phyloP scores from a whole-genome alignment of 2,797 vertebrate genomes.

The Periparus ater region DNA sequence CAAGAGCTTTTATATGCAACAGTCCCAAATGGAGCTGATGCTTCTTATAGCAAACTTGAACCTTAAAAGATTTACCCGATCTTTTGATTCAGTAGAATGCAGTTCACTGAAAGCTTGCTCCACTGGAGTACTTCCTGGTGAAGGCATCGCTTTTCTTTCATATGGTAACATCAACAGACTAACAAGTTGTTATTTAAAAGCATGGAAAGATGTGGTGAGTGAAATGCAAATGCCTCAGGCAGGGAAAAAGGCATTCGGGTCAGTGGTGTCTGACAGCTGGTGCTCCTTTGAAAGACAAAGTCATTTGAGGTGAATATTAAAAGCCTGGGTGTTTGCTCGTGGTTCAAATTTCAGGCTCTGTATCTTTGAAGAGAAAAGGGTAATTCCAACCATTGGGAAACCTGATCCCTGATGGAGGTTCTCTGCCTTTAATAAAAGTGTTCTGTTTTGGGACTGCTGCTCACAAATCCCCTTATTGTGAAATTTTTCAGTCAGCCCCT shows the following conservation, averaged over 20 bases:
- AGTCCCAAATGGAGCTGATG: background rate
- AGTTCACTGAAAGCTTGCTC: background rate
- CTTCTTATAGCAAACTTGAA: background rate
- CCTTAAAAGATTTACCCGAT: background rate
- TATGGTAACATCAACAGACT: background rate
- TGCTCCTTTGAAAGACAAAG: background rate
- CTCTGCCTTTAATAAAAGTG: background rate
- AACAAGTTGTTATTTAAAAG: background rate
- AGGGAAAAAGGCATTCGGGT: background rate
- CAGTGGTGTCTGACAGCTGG: background rate
- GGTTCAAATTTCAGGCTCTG: background rate
- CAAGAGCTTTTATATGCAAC: background rate
- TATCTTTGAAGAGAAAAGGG: background rate
- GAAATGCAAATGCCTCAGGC: background rate
- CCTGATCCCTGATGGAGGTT: background rate
- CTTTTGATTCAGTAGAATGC: background rate
- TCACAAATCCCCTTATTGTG: background rate
- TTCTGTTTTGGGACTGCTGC: background rate
- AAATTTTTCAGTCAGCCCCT: background rate
- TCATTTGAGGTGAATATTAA: background rate
- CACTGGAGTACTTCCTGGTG: background rate
- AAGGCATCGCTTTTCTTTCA: background rate
- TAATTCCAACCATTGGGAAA: background rate
- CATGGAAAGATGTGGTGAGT: background rate
- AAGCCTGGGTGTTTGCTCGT: background rate